Evolutionary conservation across 1,140 invertebrate genomes (phyloP).

Genomic region (Penaeus vannamei): DNA sequence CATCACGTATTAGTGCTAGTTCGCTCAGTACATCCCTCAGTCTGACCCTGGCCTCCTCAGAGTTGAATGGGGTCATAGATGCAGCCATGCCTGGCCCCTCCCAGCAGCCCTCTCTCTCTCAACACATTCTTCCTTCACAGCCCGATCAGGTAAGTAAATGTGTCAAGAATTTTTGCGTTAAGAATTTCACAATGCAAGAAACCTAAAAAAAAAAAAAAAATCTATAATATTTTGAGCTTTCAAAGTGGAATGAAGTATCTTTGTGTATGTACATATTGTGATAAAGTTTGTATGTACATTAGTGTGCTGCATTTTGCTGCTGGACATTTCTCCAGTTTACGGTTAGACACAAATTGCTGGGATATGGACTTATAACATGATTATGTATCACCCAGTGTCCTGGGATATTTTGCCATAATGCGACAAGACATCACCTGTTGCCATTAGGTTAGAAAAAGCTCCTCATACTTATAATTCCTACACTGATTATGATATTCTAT

Average conservation of each 20-base stretch:
- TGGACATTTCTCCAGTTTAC: background rate
- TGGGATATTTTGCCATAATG: too few species aligned
- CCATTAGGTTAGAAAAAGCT: background rate
- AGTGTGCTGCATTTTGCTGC: too few species aligned
- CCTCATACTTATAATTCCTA: background rate
- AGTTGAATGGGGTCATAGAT: slow-evolving; percentile 7
- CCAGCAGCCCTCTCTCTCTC: slow-evolving; percentile 25
- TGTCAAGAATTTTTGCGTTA: background rate
- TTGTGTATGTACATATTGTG: too few species aligned
- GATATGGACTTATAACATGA: background rate
- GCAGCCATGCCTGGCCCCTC: slow-evolving; percentile 35
- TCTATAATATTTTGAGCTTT: background rate
- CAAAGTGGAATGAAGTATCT: too few species aligned
- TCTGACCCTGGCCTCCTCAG: slow-evolving; percentile 41
- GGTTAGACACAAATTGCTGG: background rate
- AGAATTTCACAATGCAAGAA: background rate
- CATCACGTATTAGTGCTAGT: background rate
- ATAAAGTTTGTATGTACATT: too few species aligned
- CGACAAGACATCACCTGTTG: too few species aligned
- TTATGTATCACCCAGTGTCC: background rate
- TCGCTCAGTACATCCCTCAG: slow-evolving; percentile 23
- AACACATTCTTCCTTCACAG: slow-evolving; percentile 37
- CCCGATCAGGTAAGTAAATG: slow-evolving; percentile 20
- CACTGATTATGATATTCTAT: background rate
- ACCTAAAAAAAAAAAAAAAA: background rate